Base-by-base conservation (phyloP, 2,888 invertebrate genomes). In the Thecophora atra region DNA sequence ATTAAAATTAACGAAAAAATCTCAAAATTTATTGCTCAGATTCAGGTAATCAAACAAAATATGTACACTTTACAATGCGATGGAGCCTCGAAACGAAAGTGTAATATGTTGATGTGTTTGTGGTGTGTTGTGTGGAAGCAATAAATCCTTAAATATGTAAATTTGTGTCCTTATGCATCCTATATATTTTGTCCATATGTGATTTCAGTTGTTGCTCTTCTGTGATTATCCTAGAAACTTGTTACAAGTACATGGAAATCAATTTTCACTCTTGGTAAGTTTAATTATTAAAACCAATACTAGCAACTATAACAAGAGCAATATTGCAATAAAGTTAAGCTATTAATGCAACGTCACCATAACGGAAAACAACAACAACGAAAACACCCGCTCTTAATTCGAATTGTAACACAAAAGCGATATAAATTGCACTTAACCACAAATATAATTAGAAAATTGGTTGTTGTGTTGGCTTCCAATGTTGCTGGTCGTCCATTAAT, bases 391-490 rank as follows among this genome's bases (percentile, higher is more conserved):
- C 37, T 37, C 11, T 37, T 37, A 47, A 5, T 47, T 47, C 47
- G 47, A 15, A 47, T 2, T 17, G n/a, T 13, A 51, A 42, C 58
- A 58, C 68, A 44, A 37, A 58, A 58, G 68, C 28, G 28, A 62
- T 19, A n/a, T n/a, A 30, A 21, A 60, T 58, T 60, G 69, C 58
- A 44, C 47, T n/a, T 62, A 70, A 70, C 70, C 70, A 21, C 70
- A 70, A 63, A 63, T 70, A 62, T 70, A 70, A 63, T 70, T 70
- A 62, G 37, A 52, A 63, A 70, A 37, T 52, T 17, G 5, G 42
- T 62, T 42, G 62, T 42, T 30, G 37, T 19, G 30, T 51, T 51
- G 52, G 47, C 28, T 65, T 42, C 51, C 26, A 15, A 65, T 51
- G 19, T 8, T 17, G 28, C 28, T 47, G 24, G n/a, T 21, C 58